Evolutionary conservation across 2,888 invertebrate genomes (phyloP), one percentile per base, ranked within the genome.

Genomic region (Hyles lineata): DNA sequence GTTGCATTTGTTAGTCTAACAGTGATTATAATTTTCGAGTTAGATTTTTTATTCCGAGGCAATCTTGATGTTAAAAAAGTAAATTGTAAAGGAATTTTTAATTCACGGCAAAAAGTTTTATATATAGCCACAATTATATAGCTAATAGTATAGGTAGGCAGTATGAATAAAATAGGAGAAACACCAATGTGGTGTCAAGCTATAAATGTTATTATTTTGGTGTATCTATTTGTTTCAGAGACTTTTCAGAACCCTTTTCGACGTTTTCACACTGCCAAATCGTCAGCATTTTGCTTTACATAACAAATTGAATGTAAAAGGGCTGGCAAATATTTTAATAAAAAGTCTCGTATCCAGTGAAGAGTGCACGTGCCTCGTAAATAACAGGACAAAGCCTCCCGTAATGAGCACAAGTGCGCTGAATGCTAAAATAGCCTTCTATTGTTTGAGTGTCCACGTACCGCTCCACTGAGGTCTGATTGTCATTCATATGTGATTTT

Each of bases 371-470:
- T 82, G 83, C 61, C 78, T 77, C 84, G 78, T 85, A 85, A 85
- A 84, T 84, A 84, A 82, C 82, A 82, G 80, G 71, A 79, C 78
- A 80, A 78, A 82, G 83, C 80, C 77, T 60, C 72, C 76, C 74
- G 79, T 84, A 85, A 85, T 85, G 84, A 85, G 80, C 76, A 81
- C 78, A 82, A 85, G 83, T 84, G 85, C 75, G 76, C 78, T 79
- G 85, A 85, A 85, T 85, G 77, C 73, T 79, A 80, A 85, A 82
- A 81, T 78, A 81, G 77, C 75, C 75, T 77, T 78, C 78, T 83
- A 82, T 83, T 82, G 80, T 81, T 76, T 74, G 70, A 72, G 17
- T 60, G 32, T 62, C 23, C 62, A 67, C 67, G 67, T 67, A 23
- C 67, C 67, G 50, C 23, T 67, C 23, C 8, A 67, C 23, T 67